These are phyloP conservation scores for Indicator maculatus DNA, from an alignment of 2,113 vertebrate species.

Conservation along the genomic window DNA sequence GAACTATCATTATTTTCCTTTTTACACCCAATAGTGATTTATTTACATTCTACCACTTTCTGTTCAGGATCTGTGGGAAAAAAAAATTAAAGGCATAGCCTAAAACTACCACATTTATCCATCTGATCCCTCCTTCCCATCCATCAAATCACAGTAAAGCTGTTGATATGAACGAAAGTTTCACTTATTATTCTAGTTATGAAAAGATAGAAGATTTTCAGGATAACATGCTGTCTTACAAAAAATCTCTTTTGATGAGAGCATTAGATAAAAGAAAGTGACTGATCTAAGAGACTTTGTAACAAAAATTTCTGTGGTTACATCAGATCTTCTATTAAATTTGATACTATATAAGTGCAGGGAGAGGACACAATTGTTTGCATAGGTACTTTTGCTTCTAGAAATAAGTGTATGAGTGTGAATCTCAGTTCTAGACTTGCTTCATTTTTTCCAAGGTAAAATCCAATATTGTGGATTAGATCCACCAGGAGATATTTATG, in stretches of 20 bases:
- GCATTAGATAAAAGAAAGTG: slow-evolving; percentile 52
- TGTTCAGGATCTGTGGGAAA: too few species aligned
- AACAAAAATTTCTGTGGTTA: slow-evolving; percentile 37
- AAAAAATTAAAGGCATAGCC: too few species aligned
- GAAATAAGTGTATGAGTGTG: not conserved
- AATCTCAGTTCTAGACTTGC: not conserved
- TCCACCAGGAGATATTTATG: not conserved
- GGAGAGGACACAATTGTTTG: slow-evolving; percentile 23
- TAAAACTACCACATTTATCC: not conserved
- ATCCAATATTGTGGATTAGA: not conserved
- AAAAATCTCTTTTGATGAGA: slow-evolving; percentile 30
- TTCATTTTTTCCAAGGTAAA: not conserved
- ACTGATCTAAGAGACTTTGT: slow-evolving; percentile 41
- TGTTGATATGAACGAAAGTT: not conserved
- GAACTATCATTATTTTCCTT: too few species aligned
- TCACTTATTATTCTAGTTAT: slow-evolving; percentile 26
- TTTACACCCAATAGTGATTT: too few species aligned
- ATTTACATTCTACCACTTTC: too few species aligned
- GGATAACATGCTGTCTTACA: slow-evolving; percentile 18
- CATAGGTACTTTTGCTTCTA: not conserved
- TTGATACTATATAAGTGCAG: slow-evolving; percentile 53
- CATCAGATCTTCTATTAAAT: slow-evolving; percentile 55
- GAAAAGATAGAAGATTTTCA: slow-evolving; percentile 42
- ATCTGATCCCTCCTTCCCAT: slow-evolving; percentile 8
- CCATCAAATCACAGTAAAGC: slow-evolving; percentile 25